Evolutionary conservation across 2,113 vertebrate species (phyloP).

Genomic region (Clarias magur): DNA sequence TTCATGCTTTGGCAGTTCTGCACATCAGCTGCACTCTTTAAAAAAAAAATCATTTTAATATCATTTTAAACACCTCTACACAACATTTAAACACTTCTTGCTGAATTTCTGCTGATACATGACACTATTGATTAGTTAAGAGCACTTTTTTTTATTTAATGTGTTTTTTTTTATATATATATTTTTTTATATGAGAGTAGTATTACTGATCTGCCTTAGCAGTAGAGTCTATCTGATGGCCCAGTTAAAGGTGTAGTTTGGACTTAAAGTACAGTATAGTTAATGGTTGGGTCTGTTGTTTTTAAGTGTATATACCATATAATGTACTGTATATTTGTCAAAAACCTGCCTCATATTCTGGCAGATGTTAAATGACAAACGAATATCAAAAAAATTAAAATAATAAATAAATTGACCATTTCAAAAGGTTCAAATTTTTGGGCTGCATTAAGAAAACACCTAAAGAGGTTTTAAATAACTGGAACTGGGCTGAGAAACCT

Average conservation of each 20-base stretch:
- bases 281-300: not conserved
- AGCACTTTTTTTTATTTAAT: not conserved
- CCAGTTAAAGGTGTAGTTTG: not conserved
- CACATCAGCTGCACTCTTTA: slow-evolving; percentile 1
- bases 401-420: too few relatives aligned
- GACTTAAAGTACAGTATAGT: not conserved
- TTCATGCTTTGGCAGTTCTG: slow-evolving; percentile 9
- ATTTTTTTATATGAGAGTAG: too few relatives aligned
- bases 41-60: not conserved
- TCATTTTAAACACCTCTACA: not conserved
- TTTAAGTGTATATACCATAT: too few relatives aligned
- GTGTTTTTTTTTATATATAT: too few relatives aligned
- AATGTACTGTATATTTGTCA: not conserved
- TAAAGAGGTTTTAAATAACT: too few relatives aligned
- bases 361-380: not conserved
- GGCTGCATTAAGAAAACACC: too few relatives aligned
- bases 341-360: not conserved
- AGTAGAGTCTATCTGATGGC: not conserved
- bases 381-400: too few relatives aligned
- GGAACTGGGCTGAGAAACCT: too few relatives aligned
- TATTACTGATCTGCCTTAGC: not conserved
- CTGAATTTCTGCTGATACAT: not conserved
- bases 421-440: too few relatives aligned
- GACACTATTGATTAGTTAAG: not conserved
- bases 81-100: not conserved